phyloP scores from a whole-genome alignment of 2,888 invertebrate genomes.

The Stenchaetothrips biformis region DNA sequence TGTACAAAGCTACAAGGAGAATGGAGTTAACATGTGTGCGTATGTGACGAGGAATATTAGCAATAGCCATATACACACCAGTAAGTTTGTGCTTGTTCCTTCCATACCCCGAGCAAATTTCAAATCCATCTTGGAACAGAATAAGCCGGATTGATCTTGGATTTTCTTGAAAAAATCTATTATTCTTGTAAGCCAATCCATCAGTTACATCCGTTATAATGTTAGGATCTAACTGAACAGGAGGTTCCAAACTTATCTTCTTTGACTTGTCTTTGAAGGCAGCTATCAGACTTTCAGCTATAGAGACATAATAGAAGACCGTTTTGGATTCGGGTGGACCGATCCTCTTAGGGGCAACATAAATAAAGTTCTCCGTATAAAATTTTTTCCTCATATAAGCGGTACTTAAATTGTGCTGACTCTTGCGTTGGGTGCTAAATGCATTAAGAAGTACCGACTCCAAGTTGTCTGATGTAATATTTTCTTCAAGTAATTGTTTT shows the following conservation, averaged over 20 bases:
- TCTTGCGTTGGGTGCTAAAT: slow-evolving; percentile 26
- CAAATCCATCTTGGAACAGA: slow-evolving; percentile 37
- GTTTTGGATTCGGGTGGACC: background rate
- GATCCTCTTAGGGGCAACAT: slow-evolving; percentile 31
- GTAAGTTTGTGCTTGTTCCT: slow-evolving; percentile 36
- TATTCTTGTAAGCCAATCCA: slow-evolving; percentile 36
- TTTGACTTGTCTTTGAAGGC: slow-evolving; percentile 35
- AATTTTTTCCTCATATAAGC: slow-evolving; percentile 33
- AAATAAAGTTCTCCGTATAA: slow-evolving; percentile 34
- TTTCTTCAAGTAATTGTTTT: background rate
- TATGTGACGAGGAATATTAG: slow-evolving; percentile 34
- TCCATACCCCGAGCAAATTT: slow-evolving; percentile 36
- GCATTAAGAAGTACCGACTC: slow-evolving; percentile 30
- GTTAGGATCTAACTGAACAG: slow-evolving; percentile 27
- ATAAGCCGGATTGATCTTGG: slow-evolving; percentile 36
- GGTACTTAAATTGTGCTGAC: slow-evolving; percentile 26
- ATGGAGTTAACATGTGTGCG: slow-evolving; percentile 36
- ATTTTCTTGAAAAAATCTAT: slow-evolving; percentile 37
- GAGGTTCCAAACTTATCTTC: slow-evolving; percentile 29
- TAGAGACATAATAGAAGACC: slow-evolving; percentile 36
- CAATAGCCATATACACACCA: slow-evolving; percentile 35
- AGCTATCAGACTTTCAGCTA: slow-evolving; percentile 34
- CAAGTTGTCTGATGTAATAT: slow-evolving; percentile 18
- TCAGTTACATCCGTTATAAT: slow-evolving; percentile 38
- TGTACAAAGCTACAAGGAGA: slow-evolving; percentile 34